phyloP scores from a whole-genome alignment of 2,797 vertebrate genomes.

The Pelodytes ibericus region DNA sequence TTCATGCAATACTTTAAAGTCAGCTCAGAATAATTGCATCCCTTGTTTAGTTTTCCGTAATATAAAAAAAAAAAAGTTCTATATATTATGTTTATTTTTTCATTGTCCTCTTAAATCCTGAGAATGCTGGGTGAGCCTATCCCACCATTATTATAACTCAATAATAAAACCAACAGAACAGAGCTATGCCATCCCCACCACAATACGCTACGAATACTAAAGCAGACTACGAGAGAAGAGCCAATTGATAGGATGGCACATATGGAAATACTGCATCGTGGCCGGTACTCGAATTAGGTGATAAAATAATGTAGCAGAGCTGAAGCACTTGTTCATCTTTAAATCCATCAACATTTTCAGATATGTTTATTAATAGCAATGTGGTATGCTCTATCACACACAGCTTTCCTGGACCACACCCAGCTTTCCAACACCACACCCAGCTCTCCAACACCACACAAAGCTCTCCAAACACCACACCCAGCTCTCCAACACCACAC shows the following conservation, averaged over 20 bases:
- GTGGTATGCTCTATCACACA: no score
- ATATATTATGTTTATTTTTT: background rate
- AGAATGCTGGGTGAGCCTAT: background rate
- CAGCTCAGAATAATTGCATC: background rate
- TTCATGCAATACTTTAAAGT: constrained; percentile 1
- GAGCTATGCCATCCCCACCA: background rate
- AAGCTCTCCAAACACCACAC: background rate
- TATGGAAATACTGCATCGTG: no score
- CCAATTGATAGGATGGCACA: no score
- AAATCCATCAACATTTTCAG: no score
- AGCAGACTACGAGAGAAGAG: no score
- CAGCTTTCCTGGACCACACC: background rate
- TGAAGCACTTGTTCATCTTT: no score
- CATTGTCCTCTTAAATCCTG: constrained; percentile 5
- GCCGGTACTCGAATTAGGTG: no score
- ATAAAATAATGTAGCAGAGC: no score
- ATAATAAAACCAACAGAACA: background rate
- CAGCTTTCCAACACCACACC: background rate
- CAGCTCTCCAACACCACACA: background rate
- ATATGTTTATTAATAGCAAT: no score
- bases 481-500: background rate
- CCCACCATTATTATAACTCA: background rate
- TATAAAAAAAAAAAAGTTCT: background rate
- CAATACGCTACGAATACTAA: no score
- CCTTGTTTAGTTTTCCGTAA: constrained; percentile 11